Percentiles rank a stretch among this genome's conserved stretches.
Conservation (phyloP, 2,113 vertebrate genomes). For the Erpornis zantholeuca region DNA sequence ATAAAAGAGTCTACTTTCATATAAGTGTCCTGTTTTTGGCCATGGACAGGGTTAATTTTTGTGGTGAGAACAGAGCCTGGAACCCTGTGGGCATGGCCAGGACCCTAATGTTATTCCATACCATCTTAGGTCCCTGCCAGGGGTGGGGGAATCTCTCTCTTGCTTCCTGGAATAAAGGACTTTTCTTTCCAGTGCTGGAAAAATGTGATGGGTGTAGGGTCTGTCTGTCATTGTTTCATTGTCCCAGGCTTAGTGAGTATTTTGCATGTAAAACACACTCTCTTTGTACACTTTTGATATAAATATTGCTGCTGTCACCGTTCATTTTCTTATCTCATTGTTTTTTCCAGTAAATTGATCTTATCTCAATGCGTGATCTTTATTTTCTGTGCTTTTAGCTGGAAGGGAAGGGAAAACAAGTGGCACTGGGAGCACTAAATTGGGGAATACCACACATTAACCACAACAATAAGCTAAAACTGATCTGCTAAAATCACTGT, state of each 20-base stretch:
- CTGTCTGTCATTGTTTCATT: not conserved
- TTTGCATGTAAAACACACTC: not conserved
- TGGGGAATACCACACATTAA: rapidly evolving
- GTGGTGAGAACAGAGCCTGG: not conserved
- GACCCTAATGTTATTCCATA: not conserved
- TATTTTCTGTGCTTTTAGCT: not conserved
- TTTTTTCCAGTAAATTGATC: not conserved
- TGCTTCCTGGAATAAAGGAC: not conserved
- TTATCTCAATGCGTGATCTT: not conserved
- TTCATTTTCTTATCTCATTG: not conserved
- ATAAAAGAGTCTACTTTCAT: not conserved
- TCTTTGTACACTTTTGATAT: not conserved
- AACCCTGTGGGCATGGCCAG: not conserved
- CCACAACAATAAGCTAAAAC: not conserved
- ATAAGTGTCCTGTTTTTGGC: not conserved
- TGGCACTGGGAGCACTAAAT: not conserved
- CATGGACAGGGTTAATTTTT: not conserved
- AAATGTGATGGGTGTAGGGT: not conserved
- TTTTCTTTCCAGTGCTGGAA: not conserved
- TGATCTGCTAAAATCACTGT: not conserved
- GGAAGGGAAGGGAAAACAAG: not conserved
- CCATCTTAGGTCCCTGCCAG: not conserved
- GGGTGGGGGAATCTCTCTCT: not conserved
- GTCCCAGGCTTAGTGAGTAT: not conserved
- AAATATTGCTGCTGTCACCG: not conserved